A percentile compares a stretch with the other conserved stretches of the same genome.
phyloP scores from a whole-genome alignment of 2,113 vertebrate species.

The Agapornis roseicollis region DNA sequence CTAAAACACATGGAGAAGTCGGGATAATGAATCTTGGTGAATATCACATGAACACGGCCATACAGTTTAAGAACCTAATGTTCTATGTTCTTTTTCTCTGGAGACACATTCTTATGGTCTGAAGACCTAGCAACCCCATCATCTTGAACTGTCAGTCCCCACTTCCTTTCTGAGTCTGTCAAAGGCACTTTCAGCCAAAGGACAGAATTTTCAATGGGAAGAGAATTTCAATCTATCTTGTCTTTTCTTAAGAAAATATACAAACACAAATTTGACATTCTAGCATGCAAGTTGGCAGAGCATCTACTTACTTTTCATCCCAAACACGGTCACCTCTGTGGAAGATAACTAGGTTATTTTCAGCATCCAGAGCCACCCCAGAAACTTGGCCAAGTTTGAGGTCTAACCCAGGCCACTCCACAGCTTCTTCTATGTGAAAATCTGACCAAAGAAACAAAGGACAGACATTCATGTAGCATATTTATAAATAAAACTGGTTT shows the following conservation, averaged over 20 bases:
- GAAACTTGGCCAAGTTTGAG: conserved; percentile 92
- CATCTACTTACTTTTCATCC: conserved; percentile 86
- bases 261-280: neutral
- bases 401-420: conserved; percentile 83
- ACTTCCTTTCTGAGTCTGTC: neutral
- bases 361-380: conserved; percentile 86
- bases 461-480: neutral
- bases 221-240: neutral
- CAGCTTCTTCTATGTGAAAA: conserved; percentile 83
- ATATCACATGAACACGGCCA: neutral
- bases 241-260: neutral
- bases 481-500: neutral
- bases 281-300: neutral
- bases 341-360: conserved; percentile 91
- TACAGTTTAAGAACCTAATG: neutral
- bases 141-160: neutral
- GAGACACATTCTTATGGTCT: neutral
- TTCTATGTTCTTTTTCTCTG: neutral
- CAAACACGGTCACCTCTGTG: conserved; percentile 92
- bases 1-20: neutral
- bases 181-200: neutral
- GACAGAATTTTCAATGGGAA: neutral
- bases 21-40: neutral
- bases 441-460: conserved; percentile 66
- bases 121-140: neutral